Base-by-base conservation (phyloP, 37 sponge, comb jelly and placozoan species). In the Halichondria panicea region DNA sequence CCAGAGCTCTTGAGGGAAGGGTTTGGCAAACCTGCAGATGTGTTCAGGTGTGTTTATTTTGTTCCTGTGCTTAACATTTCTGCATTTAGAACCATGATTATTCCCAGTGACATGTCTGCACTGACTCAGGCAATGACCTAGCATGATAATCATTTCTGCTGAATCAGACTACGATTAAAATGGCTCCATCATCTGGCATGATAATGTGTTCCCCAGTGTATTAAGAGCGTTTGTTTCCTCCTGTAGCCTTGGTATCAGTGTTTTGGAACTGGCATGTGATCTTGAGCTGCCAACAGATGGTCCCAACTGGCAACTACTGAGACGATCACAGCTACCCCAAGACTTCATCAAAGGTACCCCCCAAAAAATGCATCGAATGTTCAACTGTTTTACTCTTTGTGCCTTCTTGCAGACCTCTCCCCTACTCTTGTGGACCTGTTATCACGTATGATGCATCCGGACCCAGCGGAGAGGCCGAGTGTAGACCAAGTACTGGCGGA, bases 221-320 rank as follows among this genome's bases (percentile, higher is more conserved):
- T n/a, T n/a, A n/a, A n/a, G n/a, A n/a, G n/a, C 30, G 8, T 60
- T 60, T 27, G 25, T 22, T 22, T 13, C 61, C 8, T 35, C 22
- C 9, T 50, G 53, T 46, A 92, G 91, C 44, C 76, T 91, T 48
- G 92, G 95, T 38, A 90, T 95, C 66, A 95, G 82, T 56, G 25
- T 85, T 58, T 43, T 95, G 76, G 95, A 95, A 75, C 25, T 95
- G 38, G 76, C 88, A 38, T 85, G 88, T 81, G 91, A 94, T 56
- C 41, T 94, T 24, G 91, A 94, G 56, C 76, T 94, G 0, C 91
- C 91, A 0, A 56, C 72, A 30, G 63, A 70, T 28, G 91, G 91
- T 1, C 39, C 41, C 1, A 56, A 60, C 19, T 94, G 95, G 95
- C 95, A 94, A 41, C 68, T 62, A 22, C 74, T 94, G 21, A 66